phyloP scores from a whole-genome alignment of 2,888 invertebrate species.

The Machimus atricapillus region DNA sequence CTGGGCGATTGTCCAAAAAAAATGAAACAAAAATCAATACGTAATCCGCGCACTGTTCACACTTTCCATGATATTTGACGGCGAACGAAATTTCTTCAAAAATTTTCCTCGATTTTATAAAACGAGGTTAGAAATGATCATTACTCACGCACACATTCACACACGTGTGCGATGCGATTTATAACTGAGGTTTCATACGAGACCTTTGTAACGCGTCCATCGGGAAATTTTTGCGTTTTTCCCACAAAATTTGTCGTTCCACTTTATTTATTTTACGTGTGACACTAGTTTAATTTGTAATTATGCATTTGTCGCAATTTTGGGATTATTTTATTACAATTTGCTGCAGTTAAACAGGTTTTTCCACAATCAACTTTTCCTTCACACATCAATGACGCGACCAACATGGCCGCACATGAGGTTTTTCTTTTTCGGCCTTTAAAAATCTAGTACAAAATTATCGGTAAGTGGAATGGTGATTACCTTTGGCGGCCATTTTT shows the following conservation, averaged over 20 bases:
- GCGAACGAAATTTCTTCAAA: neutral
- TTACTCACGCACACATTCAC: conserved; percentile 33
- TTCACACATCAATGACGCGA: conserved; percentile 41
- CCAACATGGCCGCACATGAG: conserved; percentile 41
- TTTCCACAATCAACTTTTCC: conserved; percentile 31
- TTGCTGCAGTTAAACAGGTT: conserved; percentile 28
- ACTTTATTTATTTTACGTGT: neutral
- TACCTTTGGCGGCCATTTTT: neutral
- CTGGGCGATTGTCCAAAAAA: neutral
- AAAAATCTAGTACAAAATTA: conserved; percentile 28
- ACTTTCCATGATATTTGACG: neutral
- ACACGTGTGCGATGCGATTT: neutral
- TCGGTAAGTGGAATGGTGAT: neutral
- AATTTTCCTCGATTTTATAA: neutral
- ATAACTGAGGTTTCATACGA: conserved; percentile 10
- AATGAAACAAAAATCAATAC: neutral
- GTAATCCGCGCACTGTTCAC: neutral
- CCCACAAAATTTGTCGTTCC: neutral
- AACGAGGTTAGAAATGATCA: conserved; percentile 38
- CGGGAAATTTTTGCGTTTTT: neutral
- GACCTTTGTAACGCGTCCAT: conserved; percentile 38
- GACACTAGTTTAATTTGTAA: neutral
- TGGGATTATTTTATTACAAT: neutral
- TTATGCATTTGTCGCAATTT: neutral
- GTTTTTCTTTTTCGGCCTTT: conserved; percentile 16